A percentile compares a stretch with the other conserved stretches of the same genome.
phyloP scores from a whole-genome alignment of 2,113 vertebrate species.

The Panthera leo region DNA sequence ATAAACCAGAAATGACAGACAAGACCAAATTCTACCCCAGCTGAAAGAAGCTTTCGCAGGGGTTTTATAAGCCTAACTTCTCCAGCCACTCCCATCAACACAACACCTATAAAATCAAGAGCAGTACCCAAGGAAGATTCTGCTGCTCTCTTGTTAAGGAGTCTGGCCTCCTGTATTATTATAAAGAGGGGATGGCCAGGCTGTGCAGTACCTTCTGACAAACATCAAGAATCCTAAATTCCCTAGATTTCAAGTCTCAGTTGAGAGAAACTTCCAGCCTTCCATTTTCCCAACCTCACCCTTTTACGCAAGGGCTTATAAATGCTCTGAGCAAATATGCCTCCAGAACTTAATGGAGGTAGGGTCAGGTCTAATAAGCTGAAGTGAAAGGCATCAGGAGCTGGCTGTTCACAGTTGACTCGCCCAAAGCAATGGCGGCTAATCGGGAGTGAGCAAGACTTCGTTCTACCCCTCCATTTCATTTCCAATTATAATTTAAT shows the following conservation, averaged over 20 bases:
- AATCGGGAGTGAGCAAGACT: neutral
- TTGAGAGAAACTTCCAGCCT: neutral
- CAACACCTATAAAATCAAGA: neutral
- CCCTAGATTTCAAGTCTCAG: neutral
- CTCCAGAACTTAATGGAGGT: neutral
- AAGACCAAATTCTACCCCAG: slow-evolving; percentile 22
- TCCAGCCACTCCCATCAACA: neutral
- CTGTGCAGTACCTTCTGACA: neutral
- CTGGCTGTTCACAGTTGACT: neutral
- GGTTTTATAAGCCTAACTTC: neutral
- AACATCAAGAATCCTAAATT: neutral
- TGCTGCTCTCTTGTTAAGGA: neutral
- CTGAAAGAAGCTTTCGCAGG: neutral
- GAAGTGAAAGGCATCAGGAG: neutral
- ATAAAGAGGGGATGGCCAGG: neutral
- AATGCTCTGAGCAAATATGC: neutral
- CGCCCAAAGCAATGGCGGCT: neutral
- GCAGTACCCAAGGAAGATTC: neutral
- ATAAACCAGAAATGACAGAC: neutral
- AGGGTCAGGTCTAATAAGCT: neutral
- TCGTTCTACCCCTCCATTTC: neutral
- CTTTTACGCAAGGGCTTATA: neutral
- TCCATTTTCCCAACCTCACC: neutral
- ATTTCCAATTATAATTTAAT: neutral
- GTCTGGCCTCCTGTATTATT: neutral